Evolutionary conservation across 2,113 vertebrate genomes (phyloP).

Genomic region (Pica pica): DNA sequence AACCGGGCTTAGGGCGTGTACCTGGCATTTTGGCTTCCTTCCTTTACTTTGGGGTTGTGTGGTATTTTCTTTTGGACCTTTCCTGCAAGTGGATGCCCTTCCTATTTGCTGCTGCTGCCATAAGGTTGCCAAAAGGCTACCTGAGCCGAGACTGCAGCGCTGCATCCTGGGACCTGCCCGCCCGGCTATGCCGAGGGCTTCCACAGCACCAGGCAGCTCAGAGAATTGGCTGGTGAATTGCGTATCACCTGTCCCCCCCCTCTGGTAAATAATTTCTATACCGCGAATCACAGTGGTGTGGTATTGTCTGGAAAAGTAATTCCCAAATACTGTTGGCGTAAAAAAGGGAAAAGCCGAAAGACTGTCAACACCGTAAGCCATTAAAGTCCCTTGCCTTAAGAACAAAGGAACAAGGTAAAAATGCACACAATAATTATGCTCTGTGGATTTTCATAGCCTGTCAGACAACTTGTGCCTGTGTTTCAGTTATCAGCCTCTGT

Average conservation of each 20-base stretch:
- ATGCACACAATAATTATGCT: conserved; percentile 4
- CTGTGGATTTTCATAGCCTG: conserved; percentile 47
- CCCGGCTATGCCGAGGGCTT: conserved; percentile 1
- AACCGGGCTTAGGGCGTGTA: not conserved
- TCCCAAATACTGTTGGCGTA: conserved; percentile 41
- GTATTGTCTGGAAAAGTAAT: conserved; percentile 53
- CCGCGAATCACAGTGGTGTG: not conserved
- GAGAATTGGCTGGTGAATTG: conserved; percentile 47
- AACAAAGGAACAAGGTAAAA: conserved; percentile 67
- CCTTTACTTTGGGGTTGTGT: not conserved
- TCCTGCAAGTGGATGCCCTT: conserved; percentile 16
- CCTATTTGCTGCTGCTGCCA: not conserved
- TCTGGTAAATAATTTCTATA: conserved; percentile 27
- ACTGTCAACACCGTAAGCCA: conserved; percentile 41
- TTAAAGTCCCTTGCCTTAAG: conserved; percentile 44
- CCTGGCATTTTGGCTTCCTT: not conserved
- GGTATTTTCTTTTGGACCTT: conserved; percentile 49
- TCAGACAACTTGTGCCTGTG: not conserved
- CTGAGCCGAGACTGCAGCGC: conserved; percentile 53
- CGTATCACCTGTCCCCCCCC: conserved; percentile 4
- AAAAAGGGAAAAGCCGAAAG: conserved; percentile 44
- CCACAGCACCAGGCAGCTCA: conserved; percentile 37
- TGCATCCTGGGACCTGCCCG: conserved; percentile 70
- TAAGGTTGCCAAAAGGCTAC: conserved; percentile 49
- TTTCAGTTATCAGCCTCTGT: conserved; percentile 43